Evolutionary conservation across 2,888 invertebrate species (phyloP), one percentile per base, ranked within the genome.

Genomic region (Drosophila fulvimacula): DNA sequence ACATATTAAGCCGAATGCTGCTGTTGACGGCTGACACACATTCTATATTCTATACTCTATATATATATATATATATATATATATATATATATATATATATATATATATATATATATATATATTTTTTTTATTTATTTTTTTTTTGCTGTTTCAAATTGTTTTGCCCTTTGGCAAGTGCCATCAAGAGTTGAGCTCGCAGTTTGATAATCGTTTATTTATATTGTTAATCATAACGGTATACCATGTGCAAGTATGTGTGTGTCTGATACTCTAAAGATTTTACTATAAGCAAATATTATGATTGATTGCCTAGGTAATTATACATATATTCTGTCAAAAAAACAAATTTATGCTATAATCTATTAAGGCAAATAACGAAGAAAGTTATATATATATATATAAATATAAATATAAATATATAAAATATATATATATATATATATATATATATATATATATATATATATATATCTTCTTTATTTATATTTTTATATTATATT

Each of bases 1-100:
- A 82, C 83, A 70, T 73, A 88, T 84, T 88, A 88, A 71, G 58
- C 71, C 69, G 55, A 52, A 53, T 63, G 52, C 57, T 55, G 70
- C 51, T 48, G 64, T 27, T n/a, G 52, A 39, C 59, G 59, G 52
- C 53, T 77, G 82, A 81, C 82, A 87, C 71, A 86, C 76, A 81
- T 84, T 69, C 48, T 30, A 44, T 11, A 34, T 53, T 13, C 3
- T 17, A 17, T 17, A 10, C 5, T 5, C 15, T 17, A 32, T 6
- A 24, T 9, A 30, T 1, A 30, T 11, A 11, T 21, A 9, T 32
- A 2, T 41, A 3, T 36, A 39, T 5, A 11, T 21, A 9, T 41
- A 3, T 41, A 5, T 42, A 0, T 48, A 3, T 32, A 4, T 46
- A 17, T 36, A 24, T 17, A 30, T 19, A 30, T 7, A 30, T 30